Conservation (phyloP, 2,888 invertebrate species). For the Alsophila aescularia region DNA sequence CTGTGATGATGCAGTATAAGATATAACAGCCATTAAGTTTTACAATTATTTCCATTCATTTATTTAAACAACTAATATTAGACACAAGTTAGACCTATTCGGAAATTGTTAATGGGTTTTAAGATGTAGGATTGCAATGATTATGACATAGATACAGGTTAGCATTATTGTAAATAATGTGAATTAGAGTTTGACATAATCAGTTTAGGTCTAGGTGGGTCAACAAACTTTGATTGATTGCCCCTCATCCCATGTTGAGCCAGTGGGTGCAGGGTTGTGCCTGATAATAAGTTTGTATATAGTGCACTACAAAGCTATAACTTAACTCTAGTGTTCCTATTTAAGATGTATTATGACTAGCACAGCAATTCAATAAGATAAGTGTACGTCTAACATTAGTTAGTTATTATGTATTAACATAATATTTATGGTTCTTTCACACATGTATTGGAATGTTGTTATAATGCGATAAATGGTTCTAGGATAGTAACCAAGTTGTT, state of each 20-base stretch:
- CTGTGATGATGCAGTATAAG: slow-evolving; percentile 4
- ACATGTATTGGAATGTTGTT: slow-evolving; percentile 14
- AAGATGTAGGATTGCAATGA: not conserved
- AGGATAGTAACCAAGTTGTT: not conserved
- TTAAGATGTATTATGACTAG: slow-evolving; percentile 28
- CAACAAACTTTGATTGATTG: no score
- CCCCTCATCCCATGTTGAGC: no score
- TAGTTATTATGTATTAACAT: no score
- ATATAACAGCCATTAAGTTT: slow-evolving; percentile 7
- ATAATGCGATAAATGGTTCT: not conserved
- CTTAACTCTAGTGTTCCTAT: slow-evolving; percentile 26
- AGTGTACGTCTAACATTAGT: slow-evolving; percentile 30
- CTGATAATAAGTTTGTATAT: slow-evolving; percentile 15
- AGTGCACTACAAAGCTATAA: slow-evolving; percentile 29
- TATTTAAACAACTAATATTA: slow-evolving; percentile 2
- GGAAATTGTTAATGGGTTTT: not conserved
- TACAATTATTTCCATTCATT: slow-evolving; percentile 5
- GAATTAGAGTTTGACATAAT: no score
- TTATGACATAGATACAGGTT: slow-evolving; percentile 1
- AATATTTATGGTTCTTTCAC: slow-evolving; percentile 26
- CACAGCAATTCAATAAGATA: slow-evolving; percentile 33
- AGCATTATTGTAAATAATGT: no score
- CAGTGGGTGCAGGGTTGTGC: slow-evolving; percentile 26
- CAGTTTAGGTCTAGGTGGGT: no score
- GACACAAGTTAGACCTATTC: slow-evolving; percentile 7